Base-by-base conservation (phyloP, 37 sponge, comb jelly and placozoan species). In the Spongilla lacustris region DNA sequence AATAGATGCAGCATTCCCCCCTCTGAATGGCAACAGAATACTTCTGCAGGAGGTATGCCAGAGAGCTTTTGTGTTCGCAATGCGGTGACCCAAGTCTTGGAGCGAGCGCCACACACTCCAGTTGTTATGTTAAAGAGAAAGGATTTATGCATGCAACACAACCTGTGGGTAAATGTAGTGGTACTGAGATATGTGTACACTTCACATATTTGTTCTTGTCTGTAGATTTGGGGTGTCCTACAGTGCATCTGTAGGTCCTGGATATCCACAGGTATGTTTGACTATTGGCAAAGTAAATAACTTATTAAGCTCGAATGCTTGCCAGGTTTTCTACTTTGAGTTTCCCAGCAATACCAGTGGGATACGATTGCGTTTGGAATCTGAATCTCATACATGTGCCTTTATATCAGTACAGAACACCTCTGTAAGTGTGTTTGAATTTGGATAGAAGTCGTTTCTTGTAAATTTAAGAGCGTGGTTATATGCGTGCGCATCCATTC, bases 371-470 rank as follows among this genome's bases (percentile, higher is more conserved):
- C 35, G 75, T 75, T 81, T 71, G 11, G 13, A 69, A 17, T 71
- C 90, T 29, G 75, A 80, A 21, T 81, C 34, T 35, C 66, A 31
- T 5, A 50, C 22, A 14, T 90, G 90, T 80, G 81, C 76, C 34
- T 36, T 88, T 70, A 75, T 93, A 29, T 93, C 96, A 49, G 91
- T 95, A 0, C 88, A 90, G 67, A 88, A 90, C 46, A 87, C 87
- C 31, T 81, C 88, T 23, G 95, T 95, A 84, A 58, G 89, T 67
- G 19, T 3, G 0, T 0, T 10, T 2, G 58, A 26, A 19, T 31
- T 79, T 22, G 2, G 2, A 23, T 33, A 30, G n/a, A n/a, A n/a
- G n/a, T n/a, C n/a, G n/a, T n/a, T n/a, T n/a, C n/a, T n/a, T n/a
- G n/a, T n/a, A n/a, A n/a, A n/a, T n/a, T n/a, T n/a, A n/a, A n/a